Evolutionary conservation across 2,797 vertebrate species (phyloP), one percentile per base, ranked within the genome.

Genomic region (Rhinatrema bivittatum): DNA sequence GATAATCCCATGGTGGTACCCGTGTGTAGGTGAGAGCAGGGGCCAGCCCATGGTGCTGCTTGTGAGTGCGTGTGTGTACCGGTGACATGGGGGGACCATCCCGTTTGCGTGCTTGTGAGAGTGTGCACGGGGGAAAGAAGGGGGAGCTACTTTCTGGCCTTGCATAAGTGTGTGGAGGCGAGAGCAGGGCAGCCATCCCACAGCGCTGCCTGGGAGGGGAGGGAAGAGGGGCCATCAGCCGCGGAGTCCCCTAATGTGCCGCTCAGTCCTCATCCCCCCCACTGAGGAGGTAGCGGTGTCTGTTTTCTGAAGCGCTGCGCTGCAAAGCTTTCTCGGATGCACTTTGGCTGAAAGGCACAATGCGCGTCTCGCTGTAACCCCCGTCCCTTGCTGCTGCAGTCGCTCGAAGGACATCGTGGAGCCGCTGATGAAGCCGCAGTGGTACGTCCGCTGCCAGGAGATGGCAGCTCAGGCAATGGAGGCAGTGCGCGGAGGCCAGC

Each of bases 1-100:
- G 92, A 97, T 65, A 93, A 95, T 62, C 91, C 91, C 9, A 97
- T 97, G 93, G 90, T 94, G 29, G 91, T 97, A 3, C 93, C 93
- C 0, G 62, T 97, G 19, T 97, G 93, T 89, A 97, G 90, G 93
- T 94, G 69, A 70, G 56, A 20, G 2, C 1, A n/a, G 1, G 8
- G 29, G 12, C 4, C 11, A 17, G 6, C 28, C 28, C 28, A 28
- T 16, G 28, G 30, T 32, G 12, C 12, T 13, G 31, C 31, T 14
- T 8, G 9, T n/a, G n/a, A n/a, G n/a, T n/a, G n/a, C n/a, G n/a
- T n/a, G n/a, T n/a, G n/a, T n/a, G n/a, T n/a, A n/a, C n/a, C n/a
- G n/a, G n/a, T n/a, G n/a, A n/a, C n/a, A n/a, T n/a, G n/a, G n/a
- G n/a, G n/a, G n/a, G n/a, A n/a, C n/a, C n/a, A n/a, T n/a, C n/a